These are phyloP conservation scores for Lasioglossum calceatum DNA, from an alignment of 2,888 invertebrate genomes.

Conservation along the genomic window DNA sequence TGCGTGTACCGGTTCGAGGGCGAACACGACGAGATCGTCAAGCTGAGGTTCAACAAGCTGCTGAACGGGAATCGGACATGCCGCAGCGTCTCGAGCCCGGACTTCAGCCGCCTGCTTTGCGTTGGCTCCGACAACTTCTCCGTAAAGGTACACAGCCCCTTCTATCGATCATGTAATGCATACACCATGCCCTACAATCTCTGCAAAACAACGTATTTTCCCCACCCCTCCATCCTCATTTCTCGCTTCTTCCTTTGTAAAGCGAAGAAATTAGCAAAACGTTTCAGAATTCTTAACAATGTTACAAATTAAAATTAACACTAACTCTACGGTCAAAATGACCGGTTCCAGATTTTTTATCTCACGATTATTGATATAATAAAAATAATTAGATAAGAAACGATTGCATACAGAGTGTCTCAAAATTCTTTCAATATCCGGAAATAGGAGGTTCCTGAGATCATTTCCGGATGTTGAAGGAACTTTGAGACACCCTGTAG, in stretches of 20 bases:
- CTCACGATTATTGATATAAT: too few species aligned
- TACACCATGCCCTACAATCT: neutral
- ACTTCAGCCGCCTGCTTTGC: slow-evolving; percentile 82
- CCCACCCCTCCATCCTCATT: neutral
- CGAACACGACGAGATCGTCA: slow-evolving; percentile 92
- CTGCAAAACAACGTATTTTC: neutral
- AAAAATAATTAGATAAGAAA: too few species aligned
- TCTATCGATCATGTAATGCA: neutral
- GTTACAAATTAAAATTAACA: too few species aligned
- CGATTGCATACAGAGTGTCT: too few species aligned
- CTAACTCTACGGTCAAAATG: too few species aligned
- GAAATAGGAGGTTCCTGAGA: too few species aligned
- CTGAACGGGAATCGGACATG: slow-evolving; percentile 85
- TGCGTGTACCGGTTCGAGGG: slow-evolving; percentile 96
- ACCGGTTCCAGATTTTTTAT: too few species aligned
- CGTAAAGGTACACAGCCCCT: slow-evolving; percentile 76
- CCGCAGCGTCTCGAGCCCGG: slow-evolving; percentile 80
- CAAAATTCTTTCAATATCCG: too few species aligned
- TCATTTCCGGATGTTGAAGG: too few species aligned
- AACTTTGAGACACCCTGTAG: too few species aligned
- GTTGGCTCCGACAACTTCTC: slow-evolving; percentile 81
- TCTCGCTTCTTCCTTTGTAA: neutral
- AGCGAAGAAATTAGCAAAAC: neutral
- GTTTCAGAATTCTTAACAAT: neutral
- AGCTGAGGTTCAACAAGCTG: slow-evolving; percentile 90